Percentiles rank a stretch among this genome's conserved stretches.
phyloP scores from a whole-genome alignment of 1,140 invertebrate genomes.

The Carcinoscorpius rotundicauda region DNA sequence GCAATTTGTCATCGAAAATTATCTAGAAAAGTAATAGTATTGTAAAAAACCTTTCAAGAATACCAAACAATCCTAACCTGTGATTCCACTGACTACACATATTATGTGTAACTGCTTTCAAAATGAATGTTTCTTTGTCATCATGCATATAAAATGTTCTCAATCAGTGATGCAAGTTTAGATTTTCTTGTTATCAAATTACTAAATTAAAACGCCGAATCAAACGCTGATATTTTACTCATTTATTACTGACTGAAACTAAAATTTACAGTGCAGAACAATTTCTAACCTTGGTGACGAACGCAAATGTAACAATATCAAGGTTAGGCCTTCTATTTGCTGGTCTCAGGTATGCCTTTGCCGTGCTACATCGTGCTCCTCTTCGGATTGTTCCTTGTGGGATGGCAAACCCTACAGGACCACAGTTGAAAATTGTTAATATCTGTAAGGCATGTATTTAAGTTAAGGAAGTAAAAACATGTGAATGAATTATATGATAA shows the following conservation, averaged over 20 bases:
- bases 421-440: neutral
- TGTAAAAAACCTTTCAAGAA: neutral
- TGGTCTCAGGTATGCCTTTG: constrained; percentile 77
- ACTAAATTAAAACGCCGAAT: neutral
- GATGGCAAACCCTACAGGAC: constrained; percentile 20
- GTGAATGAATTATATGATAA: too few species aligned
- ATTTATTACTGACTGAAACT: neutral
- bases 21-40: constrained; percentile 37
- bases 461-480: too few species aligned
- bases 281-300: constrained; percentile 56
- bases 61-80: neutral
- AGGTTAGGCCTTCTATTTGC: constrained; percentile 65
- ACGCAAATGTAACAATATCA: constrained; percentile 68
- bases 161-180: neutral
- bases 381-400: constrained; percentile 73
- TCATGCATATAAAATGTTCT: neutral
- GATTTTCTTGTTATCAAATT: neutral
- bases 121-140: neutral
- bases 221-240: neutral
- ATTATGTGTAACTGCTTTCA: neutral
- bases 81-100: neutral
- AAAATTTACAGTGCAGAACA: neutral
- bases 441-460: too few species aligned
- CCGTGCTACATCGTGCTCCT: constrained; percentile 75
- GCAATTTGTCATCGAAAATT: constrained; percentile 64